Evolutionary conservation across 1,140 invertebrate species (phyloP).

Genomic region (Philotrypesis tridentata): DNA sequence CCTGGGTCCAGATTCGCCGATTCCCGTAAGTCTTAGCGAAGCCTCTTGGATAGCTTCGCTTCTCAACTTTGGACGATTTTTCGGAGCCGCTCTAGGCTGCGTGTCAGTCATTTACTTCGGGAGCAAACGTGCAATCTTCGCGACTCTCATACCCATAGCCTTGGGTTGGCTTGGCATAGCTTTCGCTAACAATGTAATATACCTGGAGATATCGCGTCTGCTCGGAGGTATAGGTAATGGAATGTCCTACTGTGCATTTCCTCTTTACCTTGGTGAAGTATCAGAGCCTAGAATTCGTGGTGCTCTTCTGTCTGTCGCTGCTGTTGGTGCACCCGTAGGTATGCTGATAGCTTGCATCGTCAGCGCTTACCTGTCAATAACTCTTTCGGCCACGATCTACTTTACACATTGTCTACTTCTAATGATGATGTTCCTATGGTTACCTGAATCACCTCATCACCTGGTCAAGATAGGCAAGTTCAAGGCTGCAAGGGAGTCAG

Average conservation of each 20-base stretch:
- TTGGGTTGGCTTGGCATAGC: constrained; percentile 78
- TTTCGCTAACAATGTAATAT: constrained; percentile 70
- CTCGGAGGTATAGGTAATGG: constrained; percentile 79
- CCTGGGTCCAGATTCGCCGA: constrained; percentile 68
- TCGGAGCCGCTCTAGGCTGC: constrained; percentile 66
- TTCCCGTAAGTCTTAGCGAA: constrained; percentile 74
- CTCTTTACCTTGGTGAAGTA: constrained; percentile 80
- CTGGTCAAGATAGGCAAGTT: constrained; percentile 74
- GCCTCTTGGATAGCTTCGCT: constrained; percentile 79
- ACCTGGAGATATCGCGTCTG: constrained; percentile 74
- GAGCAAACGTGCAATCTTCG: constrained; percentile 78
- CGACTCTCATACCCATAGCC: constrained; percentile 77
- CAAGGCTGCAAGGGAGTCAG: constrained; percentile 75
- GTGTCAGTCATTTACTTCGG: constrained; percentile 74
- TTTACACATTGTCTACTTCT: constrained; percentile 72
- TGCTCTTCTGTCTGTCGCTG: constrained; percentile 70
- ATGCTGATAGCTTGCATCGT: constrained; percentile 80
- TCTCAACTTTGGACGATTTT: constrained; percentile 69
- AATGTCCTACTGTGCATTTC: constrained; percentile 78
- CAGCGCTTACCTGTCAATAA: constrained; percentile 72
- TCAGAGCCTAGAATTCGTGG: constrained; percentile 78
- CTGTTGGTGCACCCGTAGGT: constrained; percentile 70
- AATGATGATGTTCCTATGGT: constrained; percentile 78
- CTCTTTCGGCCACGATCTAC: constrained; percentile 75
- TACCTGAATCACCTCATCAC: constrained; percentile 84